Base-by-base conservation (phyloP, 2,888 invertebrate species). In the Nomada flava region DNA sequence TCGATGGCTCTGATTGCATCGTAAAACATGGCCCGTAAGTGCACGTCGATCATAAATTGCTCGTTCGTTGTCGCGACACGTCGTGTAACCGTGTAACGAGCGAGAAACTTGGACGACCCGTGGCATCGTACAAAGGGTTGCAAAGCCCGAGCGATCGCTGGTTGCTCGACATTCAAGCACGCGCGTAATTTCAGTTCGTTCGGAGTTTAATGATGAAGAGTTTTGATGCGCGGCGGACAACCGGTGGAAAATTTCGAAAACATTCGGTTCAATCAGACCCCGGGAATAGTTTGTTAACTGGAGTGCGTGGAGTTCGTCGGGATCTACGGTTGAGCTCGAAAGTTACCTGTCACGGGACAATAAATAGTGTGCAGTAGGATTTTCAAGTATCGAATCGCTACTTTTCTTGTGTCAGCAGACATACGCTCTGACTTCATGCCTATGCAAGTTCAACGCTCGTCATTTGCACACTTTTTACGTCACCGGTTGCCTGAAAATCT, bases 21-120 rank as follows among this genome's bases (percentile, higher is more conserved):
- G 77, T 88, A 86, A 86, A 88, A 88, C 79, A 72, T 79, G 57
- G 63, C 79, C 73, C 50, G 76, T 76, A 69, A 78, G 76, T 57
- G 69, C 71, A 67, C 81, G 77, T 88, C 84, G 85, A 88, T 88
- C 85, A 77, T 64, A 79, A 85, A 85, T 81, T 71, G 76, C 50
- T 62, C 57, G 68, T 74, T 60, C 68, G n/a, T 64, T 63, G 60
- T 52, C 50, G 36, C n/a, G 42, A 57, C 67, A 36, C 1, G 11
- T 13, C 15, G 72, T 20, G 36, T 18, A 55, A 23, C 67, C 47
- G 64, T 60, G 62, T 79, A 75, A 82, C 71, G 59, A 72, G 68
- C 50, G 60, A 4, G 52, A 23, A 71, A 67, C 55, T 76, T 69
- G 59, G 52, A 76, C 57, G 75, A n/a, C 20, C 60, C n/a, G 20